phyloP scores from a whole-genome alignment of 2,888 invertebrate genomes.

The Leptura quadrifasciata region DNA sequence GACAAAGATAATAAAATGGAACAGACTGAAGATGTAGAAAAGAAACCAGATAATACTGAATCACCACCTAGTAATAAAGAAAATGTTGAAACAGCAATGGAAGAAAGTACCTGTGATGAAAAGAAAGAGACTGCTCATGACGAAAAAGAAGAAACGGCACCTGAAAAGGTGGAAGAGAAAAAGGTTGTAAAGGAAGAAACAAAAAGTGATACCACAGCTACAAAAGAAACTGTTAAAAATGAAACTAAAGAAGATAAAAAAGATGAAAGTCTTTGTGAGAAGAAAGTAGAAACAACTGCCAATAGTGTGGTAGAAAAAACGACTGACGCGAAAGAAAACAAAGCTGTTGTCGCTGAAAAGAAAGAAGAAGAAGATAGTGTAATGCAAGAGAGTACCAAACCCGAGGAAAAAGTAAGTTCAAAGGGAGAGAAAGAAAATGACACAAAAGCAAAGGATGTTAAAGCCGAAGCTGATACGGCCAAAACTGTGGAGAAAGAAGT shows the following conservation, averaged over 20 bases:
- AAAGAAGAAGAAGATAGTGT: constrained; percentile 33
- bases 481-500: background rate
- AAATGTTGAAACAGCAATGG: constrained; percentile 26
- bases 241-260: background rate
- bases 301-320: background rate
- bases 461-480: background rate
- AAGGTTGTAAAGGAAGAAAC: background rate
- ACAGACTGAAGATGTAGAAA: constrained; percentile 45
- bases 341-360: constrained; percentile 61
- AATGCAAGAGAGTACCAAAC: background rate
- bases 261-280: background rate
- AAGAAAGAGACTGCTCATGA: no score
- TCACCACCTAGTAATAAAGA: constrained; percentile 23
- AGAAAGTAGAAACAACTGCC: background rate
- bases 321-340: constrained; percentile 62
- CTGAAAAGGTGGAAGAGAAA: constrained; percentile 34
- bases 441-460: background rate
- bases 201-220: background rate
- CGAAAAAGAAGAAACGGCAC: constrained; percentile 42
- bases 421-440: constrained; percentile 2
- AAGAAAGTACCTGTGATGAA: constrained; percentile 35
- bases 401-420: constrained; percentile 15
- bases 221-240: background rate
- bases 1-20: constrained; percentile 23
- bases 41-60: constrained; percentile 28